Evolutionary conservation across 1,140 invertebrate genomes (phyloP).

Genomic region (Berghia stephanieae): DNA sequence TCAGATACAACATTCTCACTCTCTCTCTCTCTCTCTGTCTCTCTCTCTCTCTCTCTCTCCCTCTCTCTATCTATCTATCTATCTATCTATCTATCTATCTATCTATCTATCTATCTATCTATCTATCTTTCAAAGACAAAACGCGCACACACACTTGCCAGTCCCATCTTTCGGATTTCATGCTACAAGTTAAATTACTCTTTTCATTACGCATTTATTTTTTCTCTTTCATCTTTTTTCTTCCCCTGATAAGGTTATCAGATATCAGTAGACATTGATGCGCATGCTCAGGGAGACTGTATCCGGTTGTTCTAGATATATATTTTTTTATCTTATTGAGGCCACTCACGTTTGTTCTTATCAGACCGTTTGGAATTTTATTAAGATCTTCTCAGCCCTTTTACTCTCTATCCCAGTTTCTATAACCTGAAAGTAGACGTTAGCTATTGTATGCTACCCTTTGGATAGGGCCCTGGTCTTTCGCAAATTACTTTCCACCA

Average conservation of each 20-base stretch:
- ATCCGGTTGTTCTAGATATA: conserved; percentile 5
- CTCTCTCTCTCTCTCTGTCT: conserved; percentile 25
- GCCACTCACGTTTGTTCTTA: conserved; percentile 40
- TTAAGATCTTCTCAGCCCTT: too few relatives aligned
- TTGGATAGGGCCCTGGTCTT: too few relatives aligned
- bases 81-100: conserved; percentile 8
- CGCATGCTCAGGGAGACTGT: not conserved
- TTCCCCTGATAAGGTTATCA: not conserved
- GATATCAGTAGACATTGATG: not conserved
- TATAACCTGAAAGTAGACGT: too few relatives aligned
- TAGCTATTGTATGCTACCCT: too few relatives aligned
- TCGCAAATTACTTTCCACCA: too few relatives aligned
- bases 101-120: not conserved
- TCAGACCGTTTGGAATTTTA: conserved; percentile 23
- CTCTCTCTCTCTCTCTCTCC: conserved; percentile 24
- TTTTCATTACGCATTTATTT: not conserved
- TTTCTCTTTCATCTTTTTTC: not conserved
- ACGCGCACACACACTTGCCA: not conserved
- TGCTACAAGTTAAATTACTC: not conserved
- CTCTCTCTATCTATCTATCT: conserved; percentile 17
- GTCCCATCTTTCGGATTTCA: not conserved
- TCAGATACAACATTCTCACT: not conserved
- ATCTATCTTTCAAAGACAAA: not conserved
- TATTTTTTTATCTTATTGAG: conserved; percentile 31
- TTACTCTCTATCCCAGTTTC: too few relatives aligned